Evolutionary conservation across 1,140 invertebrate species (phyloP).

Genomic region (Lysiphlebus fabarum): DNA sequence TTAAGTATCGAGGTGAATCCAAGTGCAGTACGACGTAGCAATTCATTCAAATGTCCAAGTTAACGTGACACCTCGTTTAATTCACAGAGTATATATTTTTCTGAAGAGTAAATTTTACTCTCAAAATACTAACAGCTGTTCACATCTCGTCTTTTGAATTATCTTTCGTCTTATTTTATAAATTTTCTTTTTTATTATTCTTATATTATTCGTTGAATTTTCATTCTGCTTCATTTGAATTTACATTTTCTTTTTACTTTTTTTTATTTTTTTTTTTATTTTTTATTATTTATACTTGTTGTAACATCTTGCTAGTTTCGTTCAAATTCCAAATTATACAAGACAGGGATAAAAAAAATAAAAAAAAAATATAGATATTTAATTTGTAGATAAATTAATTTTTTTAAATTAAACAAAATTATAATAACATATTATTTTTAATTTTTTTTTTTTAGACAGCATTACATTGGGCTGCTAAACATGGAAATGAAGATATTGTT

Average conservation of each 20-base stretch:
- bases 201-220: slow-evolving; percentile 20
- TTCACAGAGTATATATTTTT: slow-evolving; percentile 41
- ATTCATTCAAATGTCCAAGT: slow-evolving; percentile 34
- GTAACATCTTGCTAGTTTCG: no score
- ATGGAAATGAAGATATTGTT: slow-evolving; percentile 81
- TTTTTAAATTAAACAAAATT: not conserved
- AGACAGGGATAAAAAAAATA: no score
- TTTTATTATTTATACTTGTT: not conserved
- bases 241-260: slow-evolving; percentile 18
- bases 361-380: no score
- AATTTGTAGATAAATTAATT: slow-evolving; percentile 5
- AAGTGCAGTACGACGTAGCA: slow-evolving; percentile 34
- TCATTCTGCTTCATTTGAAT: not conserved
- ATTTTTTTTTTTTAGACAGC: slow-evolving; percentile 71
- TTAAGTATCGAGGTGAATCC: not conserved
- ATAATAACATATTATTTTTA: slow-evolving; percentile 15
- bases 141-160: slow-evolving; percentile 38
- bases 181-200: slow-evolving; percentile 23
- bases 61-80: slow-evolving; percentile 36
- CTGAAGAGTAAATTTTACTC: slow-evolving; percentile 26
- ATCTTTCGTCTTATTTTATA: slow-evolving; percentile 1
- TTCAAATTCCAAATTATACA: not conserved
- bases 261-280: slow-evolving; percentile 30
- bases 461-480: slow-evolving; percentile 90
- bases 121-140: slow-evolving; percentile 45